A percentile compares a stretch with the other conserved stretches of the same genome.
These are phyloP conservation scores for Drosophila longiperda DNA, from an alignment of 2,888 invertebrate species.

Conservation along the genomic window DNA sequence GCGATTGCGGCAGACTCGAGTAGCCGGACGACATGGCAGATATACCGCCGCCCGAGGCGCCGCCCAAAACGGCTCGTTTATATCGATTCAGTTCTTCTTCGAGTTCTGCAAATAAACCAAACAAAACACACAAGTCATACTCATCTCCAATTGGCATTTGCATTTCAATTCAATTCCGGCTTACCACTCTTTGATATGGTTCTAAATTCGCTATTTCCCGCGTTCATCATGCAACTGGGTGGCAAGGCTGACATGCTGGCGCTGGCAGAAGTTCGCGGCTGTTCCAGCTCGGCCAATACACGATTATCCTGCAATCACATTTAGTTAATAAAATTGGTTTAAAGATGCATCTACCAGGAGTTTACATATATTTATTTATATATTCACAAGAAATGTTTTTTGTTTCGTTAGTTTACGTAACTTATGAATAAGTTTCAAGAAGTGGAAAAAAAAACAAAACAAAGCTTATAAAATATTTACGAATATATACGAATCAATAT, in stretches of 20 bases:
- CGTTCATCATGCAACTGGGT: conserved; percentile 81
- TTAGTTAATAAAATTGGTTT: neutral
- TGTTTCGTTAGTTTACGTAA: no score
- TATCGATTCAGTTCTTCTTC: conserved; percentile 84
- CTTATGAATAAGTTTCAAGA: no score
- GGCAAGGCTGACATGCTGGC: conserved; percentile 81
- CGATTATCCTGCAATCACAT: conserved; percentile 87
- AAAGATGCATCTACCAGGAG: neutral
- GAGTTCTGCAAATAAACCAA: conserved; percentile 67
- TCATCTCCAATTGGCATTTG: neutral
- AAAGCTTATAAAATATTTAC: no score
- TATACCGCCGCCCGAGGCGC: conserved; percentile 68
- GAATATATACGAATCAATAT: no score
- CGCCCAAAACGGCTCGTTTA: conserved; percentile 81
- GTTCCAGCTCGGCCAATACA: conserved; percentile 95
- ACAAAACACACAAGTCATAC: neutral
- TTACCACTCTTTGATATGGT: conserved; percentile 83
- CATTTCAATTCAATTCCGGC: neutral
- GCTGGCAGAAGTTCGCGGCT: conserved; percentile 87
- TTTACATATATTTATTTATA: no score
- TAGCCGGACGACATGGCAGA: conserved; percentile 74
- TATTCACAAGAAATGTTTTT: no score
- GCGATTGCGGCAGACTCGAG: conserved; percentile 80
- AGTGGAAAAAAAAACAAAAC: no score
- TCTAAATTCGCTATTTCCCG: conserved; percentile 83